Evolutionary conservation across 2,113 vertebrate species (phyloP), one percentile per base, ranked within the genome.

Genomic region (Acanthisitta chloris): DNA sequence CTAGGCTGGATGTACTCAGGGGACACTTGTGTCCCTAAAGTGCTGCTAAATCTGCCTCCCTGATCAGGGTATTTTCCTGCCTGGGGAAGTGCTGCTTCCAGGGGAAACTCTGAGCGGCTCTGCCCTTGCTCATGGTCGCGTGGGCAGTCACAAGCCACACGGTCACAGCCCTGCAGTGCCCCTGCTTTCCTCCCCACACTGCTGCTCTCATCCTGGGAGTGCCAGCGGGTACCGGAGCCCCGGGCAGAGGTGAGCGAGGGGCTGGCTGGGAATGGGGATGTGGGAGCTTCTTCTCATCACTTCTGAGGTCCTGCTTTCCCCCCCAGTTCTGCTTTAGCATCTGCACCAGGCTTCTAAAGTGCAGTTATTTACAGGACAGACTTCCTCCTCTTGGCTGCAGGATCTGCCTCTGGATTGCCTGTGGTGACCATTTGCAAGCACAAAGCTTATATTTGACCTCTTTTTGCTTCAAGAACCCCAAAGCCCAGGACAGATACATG

Each of bases 71-170:
- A 45, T 93, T 91, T 86, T 95, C 55, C 82, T 93, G 59, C 88
- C 73, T 86, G 90, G 88, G 96, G 96, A 97, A 97, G 94, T 97
- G 80, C 77, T 31, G 45, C 70, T 91, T 88, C 76, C 90, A 66
- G 92, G 80, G 96, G 96, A 96, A 96, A 94, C 92, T 96, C 86
- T 96, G 95, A 97, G 91, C 36, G 1, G 77, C 73, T 38, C 40
- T 7, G 0, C 14, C 55, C 82, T 96, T 77, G 93, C 86, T 94
- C 95, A 96, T 1, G 0, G 76, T 86, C 94, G 29, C 92, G 31
- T 96, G 96, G 85, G 76, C 79, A 91, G 93, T 96, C 95, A 96
- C 93, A 90, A 93, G 95, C 88, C 8, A 5, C 14, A 8, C 0
- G 46, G 82, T 92, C 92, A 96, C 82, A 73, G 85, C 92, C 71